These are phyloP conservation scores for Subanguina moxae DNA, from an alignment of 1,140 invertebrate species.

Conservation along the genomic window DNA sequence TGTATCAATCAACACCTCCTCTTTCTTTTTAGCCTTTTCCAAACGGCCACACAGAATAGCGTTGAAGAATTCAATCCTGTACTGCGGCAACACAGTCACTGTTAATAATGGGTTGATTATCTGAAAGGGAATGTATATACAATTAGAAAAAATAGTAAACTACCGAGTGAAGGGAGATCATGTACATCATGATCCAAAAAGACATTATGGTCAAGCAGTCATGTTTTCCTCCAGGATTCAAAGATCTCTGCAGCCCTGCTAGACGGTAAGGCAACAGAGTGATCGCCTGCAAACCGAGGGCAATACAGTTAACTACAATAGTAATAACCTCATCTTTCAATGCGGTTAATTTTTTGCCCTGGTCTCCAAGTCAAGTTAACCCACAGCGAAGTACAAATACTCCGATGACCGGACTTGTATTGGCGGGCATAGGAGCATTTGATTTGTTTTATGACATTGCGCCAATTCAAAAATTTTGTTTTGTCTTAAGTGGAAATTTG, in stretches of 20 bases:
- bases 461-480: too few relatives aligned
- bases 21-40: neutral
- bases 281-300: too few relatives aligned
- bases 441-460: too few relatives aligned
- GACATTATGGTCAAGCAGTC: conserved; percentile 44
- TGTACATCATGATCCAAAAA: conserved; percentile 50
- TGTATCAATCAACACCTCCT: neutral
- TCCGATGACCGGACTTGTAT: too few relatives aligned
- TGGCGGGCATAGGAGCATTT: too few relatives aligned
- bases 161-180: conserved; percentile 46
- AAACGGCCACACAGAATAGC: neutral
- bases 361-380: too few relatives aligned
- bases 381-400: too few relatives aligned
- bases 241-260: conserved; percentile 22
- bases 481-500: too few relatives aligned
- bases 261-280: conserved; percentile 46
- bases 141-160: neutral
- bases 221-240: conserved; percentile 34
- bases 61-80: conserved; percentile 25
- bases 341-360: too few relatives aligned
- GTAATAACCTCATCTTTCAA: too few relatives aligned
- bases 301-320: too few relatives aligned
- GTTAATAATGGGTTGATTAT: conserved; percentile 44
- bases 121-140: conserved; percentile 20
- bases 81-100: conserved; percentile 46